Evolutionary conservation across 2,113 vertebrate genomes (phyloP), one percentile per base, ranked within the genome.

Genomic region (Cyanoderma ruficeps): DNA sequence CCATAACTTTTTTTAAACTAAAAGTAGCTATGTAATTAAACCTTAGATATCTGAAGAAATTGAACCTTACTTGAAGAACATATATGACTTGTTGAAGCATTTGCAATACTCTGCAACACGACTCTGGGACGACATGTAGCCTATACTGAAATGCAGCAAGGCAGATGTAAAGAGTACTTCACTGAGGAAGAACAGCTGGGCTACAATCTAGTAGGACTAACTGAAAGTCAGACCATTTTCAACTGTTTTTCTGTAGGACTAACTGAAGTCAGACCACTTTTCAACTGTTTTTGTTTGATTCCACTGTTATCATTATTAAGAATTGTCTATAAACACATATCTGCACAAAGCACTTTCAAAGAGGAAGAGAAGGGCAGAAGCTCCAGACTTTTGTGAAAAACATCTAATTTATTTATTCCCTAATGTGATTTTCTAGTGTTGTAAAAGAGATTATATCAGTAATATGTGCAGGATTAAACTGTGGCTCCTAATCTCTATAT

Each of bases 61-160:
- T 23, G 24, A 78, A 41, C 19, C 19, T 83, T 79, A 80, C 27
- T 13, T n/a, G 44, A 67, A 19, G 24, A 88, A n/a, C 2, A 8
- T 53, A n/a, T 77, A 41, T 67, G n/a, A 50, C 15, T 63, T 76
- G 10, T 41, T 52, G 69, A 88, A 79, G 20, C 16, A 33, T 79
- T 59, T 93, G 61, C 47, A 15, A 9, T 68, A 41, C 11, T 75
- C 44, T 72, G 24, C 59, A 72, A 16, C 16, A 44, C 14, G 42
- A 15, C 13, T 16, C 27, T 56, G 31, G 23, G 2, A 7, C 0
- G 0, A 21, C 85, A 21, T 33, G 28, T 56, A 44, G 41, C 39
- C 37, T 60, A 3, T 39, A 23, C 41, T 69, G 69, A 93, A 94
- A 56, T 50, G 33, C 3, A 52, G 22, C 21, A 44, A 39, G 35